These are phyloP conservation scores for Gymnocephalus cernua DNA, from an alignment of 2,113 vertebrate genomes.

Conservation along the genomic window DNA sequence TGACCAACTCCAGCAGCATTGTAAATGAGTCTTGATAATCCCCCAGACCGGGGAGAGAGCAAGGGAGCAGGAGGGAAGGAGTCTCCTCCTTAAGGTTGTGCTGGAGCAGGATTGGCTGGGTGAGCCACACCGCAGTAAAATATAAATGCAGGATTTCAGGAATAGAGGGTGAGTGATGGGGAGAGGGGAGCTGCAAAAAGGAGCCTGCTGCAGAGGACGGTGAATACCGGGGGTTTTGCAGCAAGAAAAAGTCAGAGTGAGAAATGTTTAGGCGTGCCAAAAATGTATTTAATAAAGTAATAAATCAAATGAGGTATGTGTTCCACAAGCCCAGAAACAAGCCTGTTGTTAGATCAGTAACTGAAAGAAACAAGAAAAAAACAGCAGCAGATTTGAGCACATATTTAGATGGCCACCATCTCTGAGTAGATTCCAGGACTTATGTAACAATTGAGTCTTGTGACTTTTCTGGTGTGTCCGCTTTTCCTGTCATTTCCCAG, in stretches of 20 bases:
- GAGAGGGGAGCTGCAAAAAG: slow-evolving; percentile 14
- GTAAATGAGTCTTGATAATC: slow-evolving; percentile 52
- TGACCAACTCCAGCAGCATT: slow-evolving; percentile 51
- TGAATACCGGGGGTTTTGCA: slow-evolving; percentile 5
- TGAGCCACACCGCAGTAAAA: slow-evolving; percentile 63
- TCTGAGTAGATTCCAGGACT: not conserved
- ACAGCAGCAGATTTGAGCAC: not conserved
- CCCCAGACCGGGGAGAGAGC: slow-evolving; percentile 30
- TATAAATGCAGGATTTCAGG: slow-evolving; percentile 70
- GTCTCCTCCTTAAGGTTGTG: slow-evolving; percentile 63
- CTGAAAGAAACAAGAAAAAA: not conserved
- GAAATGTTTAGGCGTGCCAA: not conserved
- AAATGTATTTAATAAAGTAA: not conserved
- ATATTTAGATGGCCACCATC: not conserved
- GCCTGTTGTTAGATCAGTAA: not conserved
- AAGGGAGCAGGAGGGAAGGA: slow-evolving; percentile 42
- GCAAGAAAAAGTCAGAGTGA: not conserved
- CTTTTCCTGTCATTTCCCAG: not conserved
- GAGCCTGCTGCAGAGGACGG: slow-evolving; percentile 12
- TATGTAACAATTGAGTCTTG: not conserved
- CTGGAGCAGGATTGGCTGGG: slow-evolving; percentile 66
- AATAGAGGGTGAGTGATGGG: slow-evolving; percentile 24
- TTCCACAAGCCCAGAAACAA: not conserved
- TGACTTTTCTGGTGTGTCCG: not conserved
- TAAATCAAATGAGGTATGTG: not conserved